A percentile compares a stretch with the other conserved stretches of the same genome.
These are phyloP conservation scores for Cephus rjabovi DNA, from an alignment of 2,888 invertebrate genomes.

Conservation along the genomic window DNA sequence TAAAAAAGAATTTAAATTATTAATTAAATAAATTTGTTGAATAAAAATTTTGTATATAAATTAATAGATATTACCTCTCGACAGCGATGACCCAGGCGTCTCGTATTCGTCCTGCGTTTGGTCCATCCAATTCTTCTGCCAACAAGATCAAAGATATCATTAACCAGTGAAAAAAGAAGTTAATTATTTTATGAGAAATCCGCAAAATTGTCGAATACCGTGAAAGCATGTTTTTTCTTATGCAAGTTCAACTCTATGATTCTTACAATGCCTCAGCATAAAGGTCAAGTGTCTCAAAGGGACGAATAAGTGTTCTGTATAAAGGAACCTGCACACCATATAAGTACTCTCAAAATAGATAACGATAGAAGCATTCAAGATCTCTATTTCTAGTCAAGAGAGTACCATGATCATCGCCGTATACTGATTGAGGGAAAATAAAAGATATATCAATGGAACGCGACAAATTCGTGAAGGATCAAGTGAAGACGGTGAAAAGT, in stretches of 20 bases:
- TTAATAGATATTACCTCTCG: conserved; percentile 80
- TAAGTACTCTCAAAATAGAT: background rate
- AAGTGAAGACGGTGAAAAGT: background rate
- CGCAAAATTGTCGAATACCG: background rate
- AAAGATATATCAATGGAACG: background rate
- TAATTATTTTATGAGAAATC: background rate
- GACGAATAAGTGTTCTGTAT: background rate
- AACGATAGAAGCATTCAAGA: background rate
- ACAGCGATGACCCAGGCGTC: conserved; percentile 99
- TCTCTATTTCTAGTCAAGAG: background rate
- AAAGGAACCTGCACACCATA: background rate
- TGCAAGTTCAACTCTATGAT: background rate
- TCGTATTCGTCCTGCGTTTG: conserved; percentile 72
- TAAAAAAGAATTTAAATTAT: conserved; percentile 3
- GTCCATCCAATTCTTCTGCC: conserved; percentile 62
- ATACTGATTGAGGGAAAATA: background rate
- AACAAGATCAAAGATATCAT: conserved; percentile 34
- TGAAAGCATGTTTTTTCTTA: background rate
- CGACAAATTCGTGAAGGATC: background rate
- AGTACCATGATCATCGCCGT: background rate
- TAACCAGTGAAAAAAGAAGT: conserved; percentile 22
- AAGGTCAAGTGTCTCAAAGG: background rate
- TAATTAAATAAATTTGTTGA: conserved; percentile 4
- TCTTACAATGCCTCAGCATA: background rate
- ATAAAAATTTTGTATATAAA: background rate